Base-by-base conservation (phyloP, 2,113 vertebrate species). In the Platichthys stellatus region DNA sequence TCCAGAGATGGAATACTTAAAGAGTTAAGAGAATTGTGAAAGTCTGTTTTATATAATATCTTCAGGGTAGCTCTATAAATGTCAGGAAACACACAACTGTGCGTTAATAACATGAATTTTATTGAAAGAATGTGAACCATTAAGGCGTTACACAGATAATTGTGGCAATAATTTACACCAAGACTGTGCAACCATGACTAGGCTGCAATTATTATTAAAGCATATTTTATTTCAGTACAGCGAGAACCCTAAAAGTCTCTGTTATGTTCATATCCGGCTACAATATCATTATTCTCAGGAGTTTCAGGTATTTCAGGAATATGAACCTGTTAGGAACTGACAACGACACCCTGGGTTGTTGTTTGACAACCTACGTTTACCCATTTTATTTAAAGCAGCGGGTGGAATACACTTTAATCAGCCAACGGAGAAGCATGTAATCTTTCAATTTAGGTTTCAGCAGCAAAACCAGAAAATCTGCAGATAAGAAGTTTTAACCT, bases 41-140 rank as follows among this genome's bases (percentile, higher is more conserved):
- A 86, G 61, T 80, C 62, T 70, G 40, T 82, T 86, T 86, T 66
- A 85, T 88, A 59, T 72, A 24, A 71, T 76, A 59, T 58, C 63
- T 76, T 62, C 15, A 78, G 65, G 72, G 76, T 51, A 64, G 68
- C 60, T 69, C 69, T 81, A 76, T 80, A 86, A 83, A 84, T 67
- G 74, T 74, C 56, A 82, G 68, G 53, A 77, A 60, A 76, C 15
- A 58, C 62, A 66, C 62, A 65, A 59, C 49, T 64, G 68, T 62
- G 72, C 3, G 9, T 78, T 81, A 66, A 78, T 71, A 81, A 76
- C 66, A 54, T n/a, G 28, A 47, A 77, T 76, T 78, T 72, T 58
- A 78, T 51, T 53, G 64, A 74, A 73, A 63, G 59, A 84, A 63
- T 68, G 66, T 67, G 60, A 70, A 74, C 64, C 47, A 53, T 74